phyloP scores from a whole-genome alignment of 2,113 vertebrate species.

The Eptesicus fuscus region DNA sequence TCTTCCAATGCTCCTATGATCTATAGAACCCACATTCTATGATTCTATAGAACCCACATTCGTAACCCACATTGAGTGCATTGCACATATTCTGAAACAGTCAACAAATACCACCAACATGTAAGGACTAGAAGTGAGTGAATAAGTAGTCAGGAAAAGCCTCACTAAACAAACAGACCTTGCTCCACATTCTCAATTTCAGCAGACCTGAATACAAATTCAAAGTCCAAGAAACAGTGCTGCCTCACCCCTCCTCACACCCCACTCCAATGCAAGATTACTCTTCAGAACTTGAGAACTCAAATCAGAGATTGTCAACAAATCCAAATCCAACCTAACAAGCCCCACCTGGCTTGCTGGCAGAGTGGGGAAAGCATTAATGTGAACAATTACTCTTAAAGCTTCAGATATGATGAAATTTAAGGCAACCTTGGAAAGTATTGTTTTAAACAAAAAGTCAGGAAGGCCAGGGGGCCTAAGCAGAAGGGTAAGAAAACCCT shows the following conservation, averaged over 20 bases:
- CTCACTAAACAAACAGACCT: not conserved
- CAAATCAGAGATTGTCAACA: not conserved
- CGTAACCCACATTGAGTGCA: not conserved
- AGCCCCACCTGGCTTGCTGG: not conserved
- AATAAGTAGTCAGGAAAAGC: not conserved
- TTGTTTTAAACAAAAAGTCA: not conserved
- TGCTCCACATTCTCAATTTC: slow-evolving; percentile 12
- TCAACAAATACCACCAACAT: not conserved
- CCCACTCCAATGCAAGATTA: not conserved
- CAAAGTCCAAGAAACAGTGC: slow-evolving; percentile 35
- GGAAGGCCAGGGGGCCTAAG: not conserved
- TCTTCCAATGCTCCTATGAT: not conserved
- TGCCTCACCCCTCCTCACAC: not conserved
- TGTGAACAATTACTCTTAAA: not conserved
- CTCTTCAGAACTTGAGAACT: not conserved
- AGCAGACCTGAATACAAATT: slow-evolving; percentile 19
- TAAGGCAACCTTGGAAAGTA: not conserved
- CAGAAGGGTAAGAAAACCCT: not conserved
- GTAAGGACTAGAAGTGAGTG: not conserved
- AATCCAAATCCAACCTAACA: not conserved
- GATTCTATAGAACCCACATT: not conserved
- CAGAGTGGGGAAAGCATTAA: not conserved
- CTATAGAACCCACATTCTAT: not conserved
- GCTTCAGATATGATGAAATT: not conserved
- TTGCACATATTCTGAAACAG: not conserved